Evolutionary conservation across 2,888 invertebrate species (phyloP), one percentile per base, ranked within the genome.

Genomic region (Salticus scenicus): DNA sequence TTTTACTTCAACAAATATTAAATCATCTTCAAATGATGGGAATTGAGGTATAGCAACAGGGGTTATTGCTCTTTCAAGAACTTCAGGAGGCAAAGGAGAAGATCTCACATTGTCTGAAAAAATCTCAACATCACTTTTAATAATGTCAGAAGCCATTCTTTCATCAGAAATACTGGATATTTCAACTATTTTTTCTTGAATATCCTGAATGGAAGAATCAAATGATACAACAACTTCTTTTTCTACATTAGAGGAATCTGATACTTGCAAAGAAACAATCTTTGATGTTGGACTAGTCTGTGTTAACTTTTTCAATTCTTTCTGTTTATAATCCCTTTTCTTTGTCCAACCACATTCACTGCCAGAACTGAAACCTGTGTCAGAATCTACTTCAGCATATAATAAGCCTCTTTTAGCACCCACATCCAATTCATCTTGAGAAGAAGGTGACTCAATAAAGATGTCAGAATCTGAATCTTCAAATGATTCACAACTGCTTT

Each of bases 381-480:
- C 83, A 51, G 86, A 86, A 72, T 86, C 86, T 14, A 80, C 28
- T 20, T 86, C 86, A 57, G 80, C 76, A 76, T 33, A 80, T 8
- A 71, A 33, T 31, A 47, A 63, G 8, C 42, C 41, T 27, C 69
- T 69, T 51, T 73, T 84, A 10, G 47, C 31, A n/a, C 24, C 12
- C 31, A 24, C 30, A 42, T 42, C 47, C 12, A 76, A 28, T 67
- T 79, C 86, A 33, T 80, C 79, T 28, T 69, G 57, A 10, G 75
- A 75, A 28, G 86, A 86, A 67, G 70, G 66, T 14, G 80, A 64
- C 7, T 86, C 86, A 37, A 79, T 74, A 57, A 76, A 86, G 10
- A 86, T 8, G 57, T 86, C 86, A 17, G 86, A 86, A 72, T 86
- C 86, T 1, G 79, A 71, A 41, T 86, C 86, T 37, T 79, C 85